Conservation (phyloP, 2,113 vertebrate species). For the Salvelinus namaycush region DNA sequence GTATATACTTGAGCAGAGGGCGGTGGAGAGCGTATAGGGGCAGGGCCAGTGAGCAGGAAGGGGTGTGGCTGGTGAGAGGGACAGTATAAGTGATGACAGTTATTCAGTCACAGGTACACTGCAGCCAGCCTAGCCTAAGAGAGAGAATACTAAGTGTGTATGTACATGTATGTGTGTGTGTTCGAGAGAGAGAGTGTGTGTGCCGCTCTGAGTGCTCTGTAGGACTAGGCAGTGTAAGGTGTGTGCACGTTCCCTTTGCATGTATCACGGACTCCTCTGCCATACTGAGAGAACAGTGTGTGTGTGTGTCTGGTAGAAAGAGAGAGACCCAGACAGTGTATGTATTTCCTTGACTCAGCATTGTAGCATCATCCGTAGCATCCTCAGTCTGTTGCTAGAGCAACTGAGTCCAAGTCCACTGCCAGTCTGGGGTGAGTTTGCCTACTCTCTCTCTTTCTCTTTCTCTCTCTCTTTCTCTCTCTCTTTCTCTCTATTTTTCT, state of each 20-base stretch:
- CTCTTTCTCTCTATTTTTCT: background rate
- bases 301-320: too few species aligned
- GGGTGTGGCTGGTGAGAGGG: constrained; percentile 39
- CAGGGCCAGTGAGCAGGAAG: constrained; percentile 23
- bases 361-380: constrained; percentile 45
- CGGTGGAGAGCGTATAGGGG: constrained; percentile 12
- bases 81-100: constrained; percentile 66
- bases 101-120: constrained; percentile 54
- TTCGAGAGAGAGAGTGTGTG: background rate
- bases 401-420: constrained; percentile 52
- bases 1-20: background rate
- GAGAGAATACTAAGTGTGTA: background rate
- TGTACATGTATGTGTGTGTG: background rate
- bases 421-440: constrained; percentile 59
- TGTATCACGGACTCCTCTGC: background rate
- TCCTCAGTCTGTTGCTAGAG: constrained; percentile 62
- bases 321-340: background rate
- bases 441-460: background rate
- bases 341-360: constrained; percentile 33
- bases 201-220: background rate
- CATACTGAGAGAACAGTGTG: too few species aligned
- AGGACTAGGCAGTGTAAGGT: background rate
- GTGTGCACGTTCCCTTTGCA: background rate
- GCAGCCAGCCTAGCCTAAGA: background rate
- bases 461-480: background rate